A percentile compares a stretch with the other conserved stretches of the same genome.
Conservation (phyloP, 2,797 vertebrate species). For the Cryptoblepharus egeriae region DNA sequence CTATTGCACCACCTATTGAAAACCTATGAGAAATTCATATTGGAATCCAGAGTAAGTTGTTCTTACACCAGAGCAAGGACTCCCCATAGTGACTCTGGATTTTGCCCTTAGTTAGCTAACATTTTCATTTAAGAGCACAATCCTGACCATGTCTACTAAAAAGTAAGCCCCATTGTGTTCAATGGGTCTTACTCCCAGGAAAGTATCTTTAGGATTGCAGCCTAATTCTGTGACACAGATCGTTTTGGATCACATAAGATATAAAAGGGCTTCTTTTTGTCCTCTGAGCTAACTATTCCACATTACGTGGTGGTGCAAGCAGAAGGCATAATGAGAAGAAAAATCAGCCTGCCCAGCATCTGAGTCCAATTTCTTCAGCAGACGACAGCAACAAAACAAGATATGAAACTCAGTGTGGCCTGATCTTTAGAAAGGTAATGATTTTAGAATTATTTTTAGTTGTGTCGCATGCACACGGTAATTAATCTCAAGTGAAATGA, state of each 20-base stretch:
- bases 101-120: conserved; percentile 60
- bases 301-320: background rate
- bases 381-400: conserved; percentile 58
- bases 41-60: no score
- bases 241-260: no score
- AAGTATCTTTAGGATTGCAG: no score
- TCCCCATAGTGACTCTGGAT: no score
- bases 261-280: no score
- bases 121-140: conserved; percentile 56
- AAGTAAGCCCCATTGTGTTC: no score
- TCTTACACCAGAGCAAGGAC: no score
- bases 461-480: conserved; percentile 1
- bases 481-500: conserved; percentile 47
- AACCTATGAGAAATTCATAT: no score
- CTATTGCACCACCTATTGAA: no score
- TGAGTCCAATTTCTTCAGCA: conserved; percentile 58
- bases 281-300: background rate
- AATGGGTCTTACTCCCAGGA: no score
- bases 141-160: no score
- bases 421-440: conserved; percentile 44
- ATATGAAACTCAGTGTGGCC: conserved; percentile 25
- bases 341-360: background rate
- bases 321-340: background rate
- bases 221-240: background rate
- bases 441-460: conserved; percentile 45